Evolutionary conservation across 2,888 invertebrate genomes (phyloP).

Genomic region (Cyaniris semiargus): DNA sequence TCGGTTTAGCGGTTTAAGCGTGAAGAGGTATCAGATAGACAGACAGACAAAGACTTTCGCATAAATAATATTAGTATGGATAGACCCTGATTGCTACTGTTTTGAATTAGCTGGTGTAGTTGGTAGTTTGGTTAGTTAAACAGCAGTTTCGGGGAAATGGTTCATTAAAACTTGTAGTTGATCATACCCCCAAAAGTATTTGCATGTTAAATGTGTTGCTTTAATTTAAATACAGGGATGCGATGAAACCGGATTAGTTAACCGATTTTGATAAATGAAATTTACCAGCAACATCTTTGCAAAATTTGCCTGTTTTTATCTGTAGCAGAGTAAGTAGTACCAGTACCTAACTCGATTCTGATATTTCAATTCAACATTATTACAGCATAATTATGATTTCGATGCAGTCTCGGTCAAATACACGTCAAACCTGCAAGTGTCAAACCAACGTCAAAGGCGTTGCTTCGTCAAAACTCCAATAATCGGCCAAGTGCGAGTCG

Average conservation of each 20-base stretch:
- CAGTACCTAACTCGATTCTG: no score
- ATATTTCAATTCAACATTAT: no score
- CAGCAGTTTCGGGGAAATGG: constrained; percentile 3
- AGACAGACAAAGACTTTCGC: neutral
- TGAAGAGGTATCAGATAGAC: neutral
- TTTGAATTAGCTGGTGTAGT: neutral
- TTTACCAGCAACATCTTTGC: no score
- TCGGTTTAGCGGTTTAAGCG: neutral
- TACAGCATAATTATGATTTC: no score
- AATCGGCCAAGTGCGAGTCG: no score
- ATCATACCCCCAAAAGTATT: constrained; percentile 7
- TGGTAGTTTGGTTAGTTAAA: constrained; percentile 4
- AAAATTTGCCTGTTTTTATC: no score
- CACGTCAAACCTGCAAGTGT: no score
- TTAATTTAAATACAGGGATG: neutral
- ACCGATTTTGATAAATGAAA: no score
- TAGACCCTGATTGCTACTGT: neutral
- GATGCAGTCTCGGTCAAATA: no score
- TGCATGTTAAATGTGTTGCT: neutral
- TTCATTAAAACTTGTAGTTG: constrained; percentile 18
- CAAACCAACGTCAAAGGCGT: no score
- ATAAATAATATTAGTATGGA: neutral
- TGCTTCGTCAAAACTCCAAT: no score
- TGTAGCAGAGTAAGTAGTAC: no score
- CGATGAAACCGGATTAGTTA: neutral